A percentile compares a stretch with the other conserved stretches of the same genome.
phyloP scores from a whole-genome alignment of 2,113 vertebrate species.

The Lagopus muta region DNA sequence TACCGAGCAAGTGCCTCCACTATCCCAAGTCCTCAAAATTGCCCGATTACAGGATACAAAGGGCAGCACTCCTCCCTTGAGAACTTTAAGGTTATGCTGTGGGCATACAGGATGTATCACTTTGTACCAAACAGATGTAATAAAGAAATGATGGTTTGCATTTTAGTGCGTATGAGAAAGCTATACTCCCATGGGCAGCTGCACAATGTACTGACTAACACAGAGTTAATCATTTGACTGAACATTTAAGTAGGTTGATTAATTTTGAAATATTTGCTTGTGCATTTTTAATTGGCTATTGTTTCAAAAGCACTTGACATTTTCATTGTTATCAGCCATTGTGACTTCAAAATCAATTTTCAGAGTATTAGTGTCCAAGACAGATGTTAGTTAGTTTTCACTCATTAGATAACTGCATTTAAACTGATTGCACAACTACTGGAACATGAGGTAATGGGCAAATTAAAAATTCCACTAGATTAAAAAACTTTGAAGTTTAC shows the following conservation, averaged over 20 bases:
- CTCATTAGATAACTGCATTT: not conserved
- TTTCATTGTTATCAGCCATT: not conserved
- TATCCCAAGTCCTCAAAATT: not conserved
- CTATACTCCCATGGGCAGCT: not conserved
- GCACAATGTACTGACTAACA: not conserved
- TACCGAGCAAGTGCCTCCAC: fast-evolving
- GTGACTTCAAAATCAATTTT: not conserved
- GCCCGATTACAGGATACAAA: not conserved
- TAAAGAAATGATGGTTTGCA: not conserved
- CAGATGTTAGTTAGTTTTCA: not conserved
- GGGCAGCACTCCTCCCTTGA: fast-evolving
- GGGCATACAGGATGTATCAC: fast-evolving
- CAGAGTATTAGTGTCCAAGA: not conserved
- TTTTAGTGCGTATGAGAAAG: not conserved
- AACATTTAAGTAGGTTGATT: not conserved
- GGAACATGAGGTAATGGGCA: not conserved
- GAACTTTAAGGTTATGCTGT: not conserved
- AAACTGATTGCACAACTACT: not conserved
- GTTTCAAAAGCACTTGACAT: not conserved
- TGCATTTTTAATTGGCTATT: not conserved
- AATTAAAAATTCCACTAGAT: not conserved
- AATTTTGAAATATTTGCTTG: not conserved
- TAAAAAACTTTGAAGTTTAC: not conserved
- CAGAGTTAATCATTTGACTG: not conserved
- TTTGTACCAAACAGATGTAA: not conserved